Evolutionary conservation across 2,888 invertebrate species (phyloP), one percentile per base, ranked within the genome.

Genomic region (Mesochorus sp.): DNA sequence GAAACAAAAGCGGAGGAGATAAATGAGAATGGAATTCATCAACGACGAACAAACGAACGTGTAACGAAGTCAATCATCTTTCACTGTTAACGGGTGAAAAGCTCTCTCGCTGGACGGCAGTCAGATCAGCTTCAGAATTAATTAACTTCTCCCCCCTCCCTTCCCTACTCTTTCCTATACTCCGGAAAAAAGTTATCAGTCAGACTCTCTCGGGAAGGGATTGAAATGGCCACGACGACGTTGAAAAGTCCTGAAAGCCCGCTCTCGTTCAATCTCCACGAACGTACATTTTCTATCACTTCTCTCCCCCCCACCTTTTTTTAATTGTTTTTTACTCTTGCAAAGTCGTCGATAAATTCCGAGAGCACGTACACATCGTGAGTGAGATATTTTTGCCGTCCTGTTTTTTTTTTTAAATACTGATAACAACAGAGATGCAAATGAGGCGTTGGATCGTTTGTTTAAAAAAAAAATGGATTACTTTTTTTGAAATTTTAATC

Each of bases 61-160:
- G 72, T 77, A 80, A 82, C 77, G 79, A 80, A 82, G 79, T 79
- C 77, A 77, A 80, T 77, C 66, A 76, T 82, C 73, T 82, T 77
- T 68, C 62, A 53, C 72, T 75, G 71, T 79, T 82, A 72, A 72
- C 37, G 74, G 34, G 12, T 44, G 47, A 19, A 34, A 67, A 53
- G 12, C 59, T 59, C 34, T 21, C 49, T 8, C 8, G 14, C 28
- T 4, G 42, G 51, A 37, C 24, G 42, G 47, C 55, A 61, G 49
- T 37, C 61, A 64, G 53, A 66, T 59, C 47, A 61, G 61, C 66
- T 44, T 51, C 39, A 61, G 66, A 71, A 74, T 79, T 79, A 79
- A 79, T 80, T 73, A 79, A 80, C 75, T 73, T 73, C 49, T 74
- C 62, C 19, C 1, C 61, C 39, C 37, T 51, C 28, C 3, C 10